Percentiles rank a stretch among this genome's conserved stretches.
These are phyloP conservation scores for Phalacrocorax carbo DNA, from an alignment of 2,113 vertebrate genomes.

Conservation along the genomic window DNA sequence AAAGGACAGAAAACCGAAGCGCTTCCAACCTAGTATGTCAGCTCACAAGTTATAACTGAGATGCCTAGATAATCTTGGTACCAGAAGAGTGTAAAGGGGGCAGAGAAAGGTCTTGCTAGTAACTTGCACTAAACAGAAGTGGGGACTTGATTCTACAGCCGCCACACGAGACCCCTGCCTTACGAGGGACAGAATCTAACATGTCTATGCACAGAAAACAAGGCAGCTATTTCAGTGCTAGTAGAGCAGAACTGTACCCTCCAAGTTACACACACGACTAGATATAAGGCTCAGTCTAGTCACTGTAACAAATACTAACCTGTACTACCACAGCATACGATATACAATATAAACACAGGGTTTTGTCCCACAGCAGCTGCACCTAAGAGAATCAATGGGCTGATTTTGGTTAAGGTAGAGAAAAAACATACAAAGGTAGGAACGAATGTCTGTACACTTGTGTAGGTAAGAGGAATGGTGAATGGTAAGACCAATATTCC, in stretches of 20 bases:
- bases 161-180: neutral
- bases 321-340: neutral
- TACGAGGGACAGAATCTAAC: accelerated
- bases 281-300: neutral
- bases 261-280: neutral
- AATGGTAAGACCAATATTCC: neutral
- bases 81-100: neutral
- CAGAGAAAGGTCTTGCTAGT: neutral
- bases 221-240: neutral
- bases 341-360: neutral
- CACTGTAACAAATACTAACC: neutral
- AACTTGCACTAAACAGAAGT: neutral
- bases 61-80: neutral
- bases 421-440: neutral
- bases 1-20: neutral
- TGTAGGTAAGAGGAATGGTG: accelerated
- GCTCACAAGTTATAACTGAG: neutral
- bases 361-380: neutral
- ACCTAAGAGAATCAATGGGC: neutral
- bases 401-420: neutral
- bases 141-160: accelerated
- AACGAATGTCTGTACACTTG: accelerated
- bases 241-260: neutral
- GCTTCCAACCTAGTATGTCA: neutral
- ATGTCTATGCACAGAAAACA: accelerated